Percentiles rank a stretch among this genome's conserved stretches.
These are phyloP conservation scores for Garra rufa DNA, from an alignment of 2,113 vertebrate genomes.

Conservation along the genomic window DNA sequence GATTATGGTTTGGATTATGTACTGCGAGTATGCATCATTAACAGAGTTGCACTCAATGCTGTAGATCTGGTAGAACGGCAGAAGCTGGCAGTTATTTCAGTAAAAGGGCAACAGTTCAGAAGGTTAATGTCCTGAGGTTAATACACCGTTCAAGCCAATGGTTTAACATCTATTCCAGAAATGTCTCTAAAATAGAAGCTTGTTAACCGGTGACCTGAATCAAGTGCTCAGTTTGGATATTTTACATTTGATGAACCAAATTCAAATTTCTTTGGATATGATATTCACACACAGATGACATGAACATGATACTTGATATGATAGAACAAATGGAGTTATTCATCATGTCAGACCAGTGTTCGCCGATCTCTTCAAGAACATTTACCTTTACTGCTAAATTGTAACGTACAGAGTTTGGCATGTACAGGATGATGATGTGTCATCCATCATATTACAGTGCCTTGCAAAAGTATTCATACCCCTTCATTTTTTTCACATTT, in stretches of 20 bases:
- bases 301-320: neutral
- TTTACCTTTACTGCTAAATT: neutral
- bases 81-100: neutral
- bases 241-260: neutral
- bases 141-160: neutral
- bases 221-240: neutral
- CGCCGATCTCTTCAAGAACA: neutral
- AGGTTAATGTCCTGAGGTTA: neutral
- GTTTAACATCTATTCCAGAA: neutral
- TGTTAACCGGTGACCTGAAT: neutral
- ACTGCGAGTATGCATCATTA: neutral
- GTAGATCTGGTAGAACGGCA: neutral
- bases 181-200: slow-evolving; percentile 18
- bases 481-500: no score
- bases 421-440: neutral
- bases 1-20: slow-evolving; percentile 9
- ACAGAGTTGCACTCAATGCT: neutral
- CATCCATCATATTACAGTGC: no score
- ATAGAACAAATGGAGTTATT: neutral
- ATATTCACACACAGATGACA: neutral
- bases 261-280: neutral
- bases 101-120: slow-evolving; percentile 17
- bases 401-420: neutral
- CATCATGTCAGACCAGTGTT: neutral
- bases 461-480: no score